Conservation (phyloP, 2,113 vertebrate species). For the Lasiurus cinereus region DNA sequence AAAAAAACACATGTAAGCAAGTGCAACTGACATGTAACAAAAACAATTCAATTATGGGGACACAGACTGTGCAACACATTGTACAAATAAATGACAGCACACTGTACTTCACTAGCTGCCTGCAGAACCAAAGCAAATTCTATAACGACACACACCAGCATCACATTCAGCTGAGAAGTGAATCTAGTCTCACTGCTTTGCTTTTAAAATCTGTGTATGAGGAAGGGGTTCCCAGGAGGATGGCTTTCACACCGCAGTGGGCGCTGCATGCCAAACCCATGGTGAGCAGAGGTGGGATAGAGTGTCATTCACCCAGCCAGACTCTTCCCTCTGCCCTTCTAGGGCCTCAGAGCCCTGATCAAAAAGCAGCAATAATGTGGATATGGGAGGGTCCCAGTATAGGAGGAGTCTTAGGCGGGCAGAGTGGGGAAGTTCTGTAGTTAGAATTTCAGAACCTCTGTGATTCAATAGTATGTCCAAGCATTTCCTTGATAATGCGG, state of each 20-base stretch:
- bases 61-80: background rate
- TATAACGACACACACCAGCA: background rate
- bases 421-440: background rate
- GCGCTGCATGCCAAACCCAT: background rate
- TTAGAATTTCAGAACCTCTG: background rate
- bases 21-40: background rate
- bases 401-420: background rate
- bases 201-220: background rate
- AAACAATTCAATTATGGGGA: background rate
- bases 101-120: background rate
- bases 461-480: background rate
- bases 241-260: background rate
- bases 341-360: background rate
- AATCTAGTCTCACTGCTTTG: background rate
- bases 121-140: background rate
- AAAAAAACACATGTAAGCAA: background rate
- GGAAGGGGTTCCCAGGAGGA: background rate
- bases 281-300: background rate
- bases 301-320: background rate
- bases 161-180: background rate
- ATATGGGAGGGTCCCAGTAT: background rate
- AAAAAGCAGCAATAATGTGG: background rate
- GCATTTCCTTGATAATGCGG: background rate
- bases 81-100: background rate
- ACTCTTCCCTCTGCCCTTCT: background rate